phyloP scores from a whole-genome alignment of 2,797 vertebrate species.

The Tapirus indicus region DNA sequence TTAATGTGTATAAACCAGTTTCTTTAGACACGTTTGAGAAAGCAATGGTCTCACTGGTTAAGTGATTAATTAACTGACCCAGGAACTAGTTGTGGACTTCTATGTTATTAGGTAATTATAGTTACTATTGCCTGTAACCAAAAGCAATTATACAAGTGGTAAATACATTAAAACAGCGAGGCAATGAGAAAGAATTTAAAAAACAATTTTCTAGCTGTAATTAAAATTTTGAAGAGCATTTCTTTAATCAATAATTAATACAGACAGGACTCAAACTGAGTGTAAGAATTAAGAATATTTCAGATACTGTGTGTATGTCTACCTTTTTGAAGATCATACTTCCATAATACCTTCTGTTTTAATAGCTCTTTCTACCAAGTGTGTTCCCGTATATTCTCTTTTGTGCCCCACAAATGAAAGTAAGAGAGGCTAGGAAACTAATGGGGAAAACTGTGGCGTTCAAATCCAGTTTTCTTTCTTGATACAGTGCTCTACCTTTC shows the following conservation, averaged over 20 bases:
- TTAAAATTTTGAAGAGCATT: background rate
- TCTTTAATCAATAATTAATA: background rate
- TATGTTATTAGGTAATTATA: background rate
- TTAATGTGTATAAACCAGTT: background rate
- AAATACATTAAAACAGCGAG: background rate
- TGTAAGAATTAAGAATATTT: constrained; percentile 49
- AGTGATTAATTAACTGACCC: background rate
- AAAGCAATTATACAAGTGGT: background rate
- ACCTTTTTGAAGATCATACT: background rate
- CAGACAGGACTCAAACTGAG: background rate
- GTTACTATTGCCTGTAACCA: background rate
- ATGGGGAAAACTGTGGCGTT: background rate
- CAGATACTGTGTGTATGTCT: background rate
- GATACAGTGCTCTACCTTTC: background rate
- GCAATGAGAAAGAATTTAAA: background rate
- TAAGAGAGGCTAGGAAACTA: background rate
- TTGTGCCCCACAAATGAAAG: background rate
- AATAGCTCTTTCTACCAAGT: background rate
- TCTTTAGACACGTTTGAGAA: background rate
- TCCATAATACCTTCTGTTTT: background rate
- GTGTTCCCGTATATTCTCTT: background rate
- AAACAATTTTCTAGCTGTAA: background rate
- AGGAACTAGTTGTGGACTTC: background rate
- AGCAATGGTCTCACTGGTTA: background rate
- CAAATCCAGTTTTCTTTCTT: background rate